Evolutionary conservation across 2,113 vertebrate species (phyloP).

Genomic region (Cephalopterus ornatus): DNA sequence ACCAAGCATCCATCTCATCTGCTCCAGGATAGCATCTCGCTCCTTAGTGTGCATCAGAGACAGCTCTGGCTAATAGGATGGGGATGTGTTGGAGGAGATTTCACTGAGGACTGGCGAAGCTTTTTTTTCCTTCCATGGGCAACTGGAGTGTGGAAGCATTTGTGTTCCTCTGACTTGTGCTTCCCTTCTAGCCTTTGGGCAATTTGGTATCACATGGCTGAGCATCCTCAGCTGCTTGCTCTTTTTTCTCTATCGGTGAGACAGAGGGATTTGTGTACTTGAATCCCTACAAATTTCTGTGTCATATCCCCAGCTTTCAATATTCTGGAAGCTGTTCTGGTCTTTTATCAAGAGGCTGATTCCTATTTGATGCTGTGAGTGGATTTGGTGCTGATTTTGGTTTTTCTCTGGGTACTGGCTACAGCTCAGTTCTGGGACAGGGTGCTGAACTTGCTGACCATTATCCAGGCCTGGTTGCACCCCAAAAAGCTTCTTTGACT

Average conservation of each 20-base stretch:
- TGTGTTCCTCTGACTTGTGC: background rate
- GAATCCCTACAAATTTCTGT: background rate
- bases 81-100: background rate
- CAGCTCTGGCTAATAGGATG: background rate
- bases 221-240: background rate
- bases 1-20: background rate
- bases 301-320: background rate
- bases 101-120: background rate
- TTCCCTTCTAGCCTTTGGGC: background rate
- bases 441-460: background rate
- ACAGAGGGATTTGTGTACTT: background rate
- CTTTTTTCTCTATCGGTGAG: background rate
- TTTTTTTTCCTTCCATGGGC: background rate
- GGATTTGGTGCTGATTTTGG: background rate
- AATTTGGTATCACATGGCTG: accelerated
- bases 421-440: background rate
- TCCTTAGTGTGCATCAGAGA: background rate
- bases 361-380: background rate
- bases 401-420: background rate
- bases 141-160: background rate
- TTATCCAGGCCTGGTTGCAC: background rate
- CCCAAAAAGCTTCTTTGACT: background rate
- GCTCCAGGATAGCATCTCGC: background rate
- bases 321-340: background rate
- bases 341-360: background rate